Evolutionary conservation across 30 jellyfish, hydroid and myxozoan species (phyloP), one percentile per base, ranked within the genome.

Genomic region (Chrysaora quinquecirrha): DNA sequence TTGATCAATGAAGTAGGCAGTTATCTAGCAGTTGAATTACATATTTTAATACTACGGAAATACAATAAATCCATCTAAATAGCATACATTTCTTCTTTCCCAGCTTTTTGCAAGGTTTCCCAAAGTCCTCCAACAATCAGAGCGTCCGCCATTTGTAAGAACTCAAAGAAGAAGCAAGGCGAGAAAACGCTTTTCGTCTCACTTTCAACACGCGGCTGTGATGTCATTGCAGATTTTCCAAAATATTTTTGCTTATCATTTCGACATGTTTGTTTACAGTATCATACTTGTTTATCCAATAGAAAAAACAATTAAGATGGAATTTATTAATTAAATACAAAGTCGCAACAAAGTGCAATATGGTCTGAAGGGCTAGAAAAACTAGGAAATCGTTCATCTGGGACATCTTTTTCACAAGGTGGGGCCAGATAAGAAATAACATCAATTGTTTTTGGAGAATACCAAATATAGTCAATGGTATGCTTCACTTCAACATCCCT

Each of bases 391-490:
- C 96, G 50, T 10, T 70, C 33, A 32, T 76, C 77, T 1, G 98
- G 96, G 18, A 90, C 81, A 73, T 84, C 90, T 0, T 34, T 54
- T 27, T 90, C 98, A 20, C 62, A 84, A 32, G 90, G 90, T 12
- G 90, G 91, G 10, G 64, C 73, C 27, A 90, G 87, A 49, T 35
- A 58, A 22, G 87, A 56, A 24, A 30, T 86, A 63, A 82, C 94
- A 1, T 43, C 54, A 0, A 90, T 35, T 11, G 2, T 10, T 20
- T 84, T 78, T 24, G 73, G 78, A 21, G 94, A 34, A 77, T 33
- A 84, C 96, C 96, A 90, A 19, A 90, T 90, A 49, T 83, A 90
- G 65, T 90, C 98, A 84, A 90, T 90, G 19, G 86, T 69, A 34
- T 65, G 88, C 50, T 90, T 90, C 6, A 31, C 49, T 49, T 84